Percentiles rank a stretch among this genome's conserved stretches.
Evolutionary conservation across 1,140 invertebrate genomes (phyloP).

Genomic region (Scylla paramamosain): DNA sequence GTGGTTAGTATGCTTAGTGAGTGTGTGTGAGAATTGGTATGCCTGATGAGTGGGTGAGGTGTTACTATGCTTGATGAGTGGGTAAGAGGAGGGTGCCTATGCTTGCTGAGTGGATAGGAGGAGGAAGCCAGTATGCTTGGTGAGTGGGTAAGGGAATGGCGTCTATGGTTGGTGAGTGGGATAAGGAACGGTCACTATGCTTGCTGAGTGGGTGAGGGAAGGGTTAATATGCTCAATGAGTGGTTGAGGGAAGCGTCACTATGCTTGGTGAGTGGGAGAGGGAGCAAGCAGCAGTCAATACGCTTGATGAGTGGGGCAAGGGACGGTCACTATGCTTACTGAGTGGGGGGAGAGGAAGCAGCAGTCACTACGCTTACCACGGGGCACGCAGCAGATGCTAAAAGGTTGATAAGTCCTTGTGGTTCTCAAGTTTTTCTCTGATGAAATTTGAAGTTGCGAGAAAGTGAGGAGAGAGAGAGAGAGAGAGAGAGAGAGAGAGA

Average conservation of each 20-base stretch:
- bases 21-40: no score
- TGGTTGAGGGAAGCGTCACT: not conserved
- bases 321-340: conserved; percentile 6
- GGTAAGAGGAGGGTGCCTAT: no score
- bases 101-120: no score
- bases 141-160: no score
- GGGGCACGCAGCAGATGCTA: not conserved
- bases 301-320: not conserved
- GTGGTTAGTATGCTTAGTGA: no score
- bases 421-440: not conserved
- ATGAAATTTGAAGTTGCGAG: not conserved
- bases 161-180: no score
- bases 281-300: not conserved
- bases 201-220: not conserved
- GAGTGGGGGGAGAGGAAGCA: not conserved
- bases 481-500: conserved; percentile 49
- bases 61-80: no score
- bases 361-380: not conserved
- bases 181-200: no score
- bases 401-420: not conserved
- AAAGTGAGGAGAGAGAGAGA: conserved; percentile 25
- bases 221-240: not conserved
- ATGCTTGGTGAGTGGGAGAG: not conserved
- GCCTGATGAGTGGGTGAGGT: no score
- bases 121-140: no score